phyloP scores from a whole-genome alignment of 2,797 vertebrate species.

The Manis crassicaudata region DNA sequence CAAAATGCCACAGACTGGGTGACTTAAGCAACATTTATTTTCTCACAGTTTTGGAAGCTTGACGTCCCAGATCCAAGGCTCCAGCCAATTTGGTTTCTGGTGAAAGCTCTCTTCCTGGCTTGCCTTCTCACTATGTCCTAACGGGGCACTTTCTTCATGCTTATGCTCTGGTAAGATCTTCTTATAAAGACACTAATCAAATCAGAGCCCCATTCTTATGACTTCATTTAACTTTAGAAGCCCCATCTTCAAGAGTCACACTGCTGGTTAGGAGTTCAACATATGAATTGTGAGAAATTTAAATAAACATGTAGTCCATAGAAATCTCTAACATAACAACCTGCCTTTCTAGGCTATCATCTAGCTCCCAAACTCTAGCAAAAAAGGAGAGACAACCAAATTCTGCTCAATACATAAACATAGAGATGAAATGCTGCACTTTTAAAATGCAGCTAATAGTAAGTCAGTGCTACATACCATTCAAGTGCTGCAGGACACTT shows the following conservation, averaged over 20 bases:
- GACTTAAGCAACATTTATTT: not conserved
- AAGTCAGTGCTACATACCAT: not conserved
- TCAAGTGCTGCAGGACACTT: not conserved
- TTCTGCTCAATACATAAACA: not conserved
- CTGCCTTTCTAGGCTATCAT: not conserved
- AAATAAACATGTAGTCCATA: not conserved
- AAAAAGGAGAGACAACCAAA: not conserved
- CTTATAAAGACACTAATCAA: not conserved
- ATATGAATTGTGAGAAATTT: not conserved
- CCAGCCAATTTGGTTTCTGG: not conserved
- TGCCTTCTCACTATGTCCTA: not conserved
- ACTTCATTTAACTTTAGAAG: not conserved
- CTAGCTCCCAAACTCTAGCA: not conserved
- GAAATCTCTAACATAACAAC: not conserved
- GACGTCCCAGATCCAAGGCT: not conserved
- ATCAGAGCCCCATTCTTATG: not conserved
- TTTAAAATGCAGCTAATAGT: not conserved
- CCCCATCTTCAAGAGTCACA: not conserved
- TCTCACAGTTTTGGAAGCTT: not conserved
- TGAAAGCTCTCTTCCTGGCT: not conserved
- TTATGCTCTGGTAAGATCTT: not conserved
- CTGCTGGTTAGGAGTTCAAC: not conserved
- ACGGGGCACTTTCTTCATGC: not conserved
- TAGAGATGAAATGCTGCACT: not conserved
- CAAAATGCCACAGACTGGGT: not conserved